Conservation (phyloP, 2,113 vertebrate genomes). For the Melanerpes formicivorus region DNA sequence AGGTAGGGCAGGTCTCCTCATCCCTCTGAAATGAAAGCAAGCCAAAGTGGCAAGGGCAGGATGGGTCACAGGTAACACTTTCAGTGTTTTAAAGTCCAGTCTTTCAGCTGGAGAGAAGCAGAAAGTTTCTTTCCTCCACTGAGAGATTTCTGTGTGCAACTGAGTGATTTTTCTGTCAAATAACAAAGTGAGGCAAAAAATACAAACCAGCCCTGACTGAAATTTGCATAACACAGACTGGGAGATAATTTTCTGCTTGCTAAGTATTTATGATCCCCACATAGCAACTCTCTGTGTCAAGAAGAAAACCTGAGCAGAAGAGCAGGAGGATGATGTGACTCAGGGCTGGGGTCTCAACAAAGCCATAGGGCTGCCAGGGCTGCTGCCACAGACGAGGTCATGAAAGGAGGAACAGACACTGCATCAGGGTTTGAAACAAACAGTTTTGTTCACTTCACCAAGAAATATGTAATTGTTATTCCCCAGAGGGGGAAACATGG, state of each 20-base stretch:
- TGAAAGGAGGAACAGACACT: background rate
- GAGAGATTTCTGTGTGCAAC: background rate
- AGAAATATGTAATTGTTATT: background rate
- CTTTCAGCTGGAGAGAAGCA: background rate
- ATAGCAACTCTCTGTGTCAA: background rate
- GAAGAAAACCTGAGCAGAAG: background rate
- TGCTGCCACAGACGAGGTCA: background rate
- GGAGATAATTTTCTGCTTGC: background rate
- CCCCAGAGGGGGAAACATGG: fast-evolving
- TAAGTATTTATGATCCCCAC: background rate
- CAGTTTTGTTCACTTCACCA: background rate
- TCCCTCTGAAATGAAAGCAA: slow-evolving; percentile 79
- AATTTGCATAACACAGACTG: background rate
- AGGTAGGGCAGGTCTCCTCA: slow-evolving; percentile 84
- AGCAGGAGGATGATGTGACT: background rate
- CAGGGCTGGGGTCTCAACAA: background rate
- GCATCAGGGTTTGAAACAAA: background rate
- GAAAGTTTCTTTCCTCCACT: background rate
- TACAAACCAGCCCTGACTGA: background rate
- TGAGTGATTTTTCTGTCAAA: background rate
- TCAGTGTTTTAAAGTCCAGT: background rate
- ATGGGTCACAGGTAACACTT: background rate
- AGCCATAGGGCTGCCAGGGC: background rate
- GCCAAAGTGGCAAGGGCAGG: background rate
- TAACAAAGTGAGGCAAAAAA: background rate